Evolutionary conservation across 2,113 vertebrate genomes (phyloP), one percentile per base, ranked within the genome.

Genomic region (Argyrosomus japonicus): DNA sequence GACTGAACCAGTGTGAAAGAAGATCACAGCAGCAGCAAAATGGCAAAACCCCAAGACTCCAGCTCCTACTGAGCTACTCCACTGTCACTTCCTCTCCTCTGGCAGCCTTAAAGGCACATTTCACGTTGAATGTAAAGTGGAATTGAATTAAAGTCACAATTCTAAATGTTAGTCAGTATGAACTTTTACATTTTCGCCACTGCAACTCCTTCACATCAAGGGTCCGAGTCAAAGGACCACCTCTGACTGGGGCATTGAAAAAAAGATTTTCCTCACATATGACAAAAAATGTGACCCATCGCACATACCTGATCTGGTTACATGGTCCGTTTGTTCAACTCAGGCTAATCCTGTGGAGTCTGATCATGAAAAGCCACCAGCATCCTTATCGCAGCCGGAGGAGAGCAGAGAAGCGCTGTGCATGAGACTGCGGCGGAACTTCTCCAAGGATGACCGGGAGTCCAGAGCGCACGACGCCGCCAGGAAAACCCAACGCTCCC

Each of bases 241-340:
- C 67, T 29, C 62, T 77, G 54, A 50, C 21, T 53, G 7, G 36
- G 36, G 36, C 36, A n/a, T 17, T 67, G 7, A 61, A 4, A 68
- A 77, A 65, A 10, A 32, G 6, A 1, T 62, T 85, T 18, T n/a
- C 12, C 27, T 45, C n/a, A 23, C 4, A 62, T 6, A 19, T 25
- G 36, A 40, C 14, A 69, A 60, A 58, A 6, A 47, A 47, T 32
- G n/a, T 25, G n/a, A 17, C 14, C 21, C 50, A 9, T 1, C 67
- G 32, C 73, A 82, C 90, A n/a, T 86, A 93, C 93, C 93, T 93
- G 79, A 79, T 84, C 50, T 79, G 71, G 69, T 93, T 87, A 93
- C 91, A 93, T 91, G 77, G 64, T 91, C 89, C 76, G 58, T 13
- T 19, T 36, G 71, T 88, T 68, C 68, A 54, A 19, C 83, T 78